phyloP scores from a whole-genome alignment of 2,888 invertebrate genomes.

The Napeogenes sylphis region DNA sequence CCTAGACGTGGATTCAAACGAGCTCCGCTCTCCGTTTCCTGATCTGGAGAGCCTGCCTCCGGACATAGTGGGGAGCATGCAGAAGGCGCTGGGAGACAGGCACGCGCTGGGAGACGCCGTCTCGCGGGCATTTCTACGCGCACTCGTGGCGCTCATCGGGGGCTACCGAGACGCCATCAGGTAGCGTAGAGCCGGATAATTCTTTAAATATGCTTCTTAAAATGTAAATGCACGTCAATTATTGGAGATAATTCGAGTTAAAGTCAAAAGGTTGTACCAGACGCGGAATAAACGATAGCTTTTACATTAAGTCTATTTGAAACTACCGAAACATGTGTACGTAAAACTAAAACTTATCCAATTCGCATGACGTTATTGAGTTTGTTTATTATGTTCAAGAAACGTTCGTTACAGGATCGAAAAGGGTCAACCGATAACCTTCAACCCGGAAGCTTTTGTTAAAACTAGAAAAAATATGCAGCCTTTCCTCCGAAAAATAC shows the following conservation, averaged over 20 bases:
- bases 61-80: slow-evolving; percentile 90
- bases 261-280: too few species aligned
- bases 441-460: slow-evolving; percentile 91
- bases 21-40: slow-evolving; percentile 90
- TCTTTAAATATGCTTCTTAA: neutral
- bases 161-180: slow-evolving; percentile 94
- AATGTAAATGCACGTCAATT: too few species aligned
- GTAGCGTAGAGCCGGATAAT: slow-evolving; percentile 43
- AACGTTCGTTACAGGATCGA: slow-evolving; percentile 56
- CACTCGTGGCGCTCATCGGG: slow-evolving; percentile 95
- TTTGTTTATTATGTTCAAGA: too few species aligned
- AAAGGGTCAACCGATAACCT: slow-evolving; percentile 82
- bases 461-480: slow-evolving; percentile 92
- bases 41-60: slow-evolving; percentile 93
- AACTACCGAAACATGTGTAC: neutral
- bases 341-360: neutral
- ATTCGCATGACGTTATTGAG: too few species aligned
- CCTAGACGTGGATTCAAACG: slow-evolving; percentile 94
- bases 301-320: too few species aligned
- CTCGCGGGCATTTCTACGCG: slow-evolving; percentile 92
- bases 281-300: too few species aligned
- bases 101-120: slow-evolving; percentile 93
- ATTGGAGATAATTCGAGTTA: too few species aligned
- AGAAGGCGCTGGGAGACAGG: slow-evolving; percentile 85
- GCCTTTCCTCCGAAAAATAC: slow-evolving; percentile 92